phyloP scores from a whole-genome alignment of 2,797 vertebrate species.

The Phoebastria nigripes region DNA sequence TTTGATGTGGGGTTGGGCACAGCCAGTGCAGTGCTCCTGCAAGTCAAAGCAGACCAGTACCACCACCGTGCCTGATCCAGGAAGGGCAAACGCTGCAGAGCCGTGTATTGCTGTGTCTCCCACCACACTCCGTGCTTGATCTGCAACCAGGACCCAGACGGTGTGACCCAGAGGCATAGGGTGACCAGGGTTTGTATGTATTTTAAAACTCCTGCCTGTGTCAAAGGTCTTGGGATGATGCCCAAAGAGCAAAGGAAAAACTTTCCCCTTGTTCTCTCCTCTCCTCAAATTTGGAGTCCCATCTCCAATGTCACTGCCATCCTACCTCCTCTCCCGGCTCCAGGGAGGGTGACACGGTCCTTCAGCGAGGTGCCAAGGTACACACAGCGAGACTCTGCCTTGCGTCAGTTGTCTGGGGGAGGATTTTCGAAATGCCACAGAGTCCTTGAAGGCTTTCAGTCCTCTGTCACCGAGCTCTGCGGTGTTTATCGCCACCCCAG shows the following conservation, averaged over 20 bases:
- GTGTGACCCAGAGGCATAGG: fast-evolving
- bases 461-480: not conserved
- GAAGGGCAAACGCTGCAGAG: fast-evolving
- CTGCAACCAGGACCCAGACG: not conserved
- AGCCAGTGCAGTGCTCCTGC: not conserved
- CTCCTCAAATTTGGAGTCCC: not conserved
- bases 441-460: not conserved
- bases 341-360: not conserved
- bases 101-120: fast-evolving
- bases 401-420: not conserved
- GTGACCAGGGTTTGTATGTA: not conserved
- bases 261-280: not conserved
- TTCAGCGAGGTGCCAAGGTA: not conserved
- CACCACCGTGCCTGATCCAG: not conserved
- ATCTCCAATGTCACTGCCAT: not conserved
- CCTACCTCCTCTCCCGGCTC: not conserved
- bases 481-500: not conserved
- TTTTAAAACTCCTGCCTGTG: not conserved
- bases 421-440: not conserved
- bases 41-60: not conserved
- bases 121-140: fast-evolving
- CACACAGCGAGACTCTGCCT: not conserved
- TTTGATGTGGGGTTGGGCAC: not conserved
- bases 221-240: not conserved
- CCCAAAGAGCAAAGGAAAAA: not conserved